Base-by-base conservation (phyloP, 2,113 vertebrate genomes). In the Lethenteron camtschaticum region DNA sequence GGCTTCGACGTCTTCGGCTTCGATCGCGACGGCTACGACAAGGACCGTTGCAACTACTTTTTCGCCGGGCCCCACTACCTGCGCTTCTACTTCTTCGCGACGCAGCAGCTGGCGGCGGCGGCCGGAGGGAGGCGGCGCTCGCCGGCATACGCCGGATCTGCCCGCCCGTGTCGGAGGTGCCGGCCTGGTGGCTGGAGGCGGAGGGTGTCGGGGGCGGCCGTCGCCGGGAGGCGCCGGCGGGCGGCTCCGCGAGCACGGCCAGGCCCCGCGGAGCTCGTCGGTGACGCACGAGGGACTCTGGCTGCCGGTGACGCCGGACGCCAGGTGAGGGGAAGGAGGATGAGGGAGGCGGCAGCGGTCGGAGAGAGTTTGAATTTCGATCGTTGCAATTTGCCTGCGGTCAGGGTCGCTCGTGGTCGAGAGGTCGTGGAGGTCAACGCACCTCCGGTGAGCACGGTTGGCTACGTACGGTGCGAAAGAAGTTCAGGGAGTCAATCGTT, bases 31-130 rank as follows among this genome's bases (percentile, higher is more conserved):
- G 76, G 78, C 3, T 78, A 76, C 10, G 77, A 78, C 71, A 77
- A 78, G 24, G 77, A 79, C 69, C n/a, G 59, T 12, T 79, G 78
- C 56, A 79, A 79, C 73, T 78, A 73, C 71, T 79, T 76, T 69
- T 77, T 74, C 68, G 58, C 66, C 3, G 77, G 78, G 2, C 77
- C 77, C 1, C 75, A 78, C 70, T 76, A 78, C 71, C 72, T 77
- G 57, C 73, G 74, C 6, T 77, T 79, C 57, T 79, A 76, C 70
- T 79, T 78, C 70, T 73, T 77, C 60, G 73, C 73, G 1, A 75
- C 74, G 72, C 75, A 77, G 56, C 76, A 77, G 70, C 57, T 79
- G 41, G 73, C 72, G 68, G 71, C 76, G 57, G 70, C 72, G 10
- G 24, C 24, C 24, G 24, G 10, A 66, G 72, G 68, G 41, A 70